Base-by-base conservation (phyloP, 2,797 vertebrate genomes). In the Clangula hyemalis region DNA sequence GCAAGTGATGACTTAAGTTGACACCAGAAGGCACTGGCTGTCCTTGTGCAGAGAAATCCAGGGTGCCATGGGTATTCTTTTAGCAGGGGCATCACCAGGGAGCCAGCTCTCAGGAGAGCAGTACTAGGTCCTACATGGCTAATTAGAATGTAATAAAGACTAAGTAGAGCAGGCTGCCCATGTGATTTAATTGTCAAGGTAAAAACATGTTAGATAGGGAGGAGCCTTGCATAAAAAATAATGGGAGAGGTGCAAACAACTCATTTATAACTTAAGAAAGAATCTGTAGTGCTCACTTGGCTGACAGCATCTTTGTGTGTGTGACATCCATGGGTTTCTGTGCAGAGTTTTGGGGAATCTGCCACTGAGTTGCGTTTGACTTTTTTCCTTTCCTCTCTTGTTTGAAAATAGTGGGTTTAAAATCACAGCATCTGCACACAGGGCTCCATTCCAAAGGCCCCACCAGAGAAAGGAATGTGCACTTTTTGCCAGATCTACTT, bases 201-300 rank as follows among this genome's bases (percentile, higher is more conserved):
- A 25, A 49, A 79, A 56, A 6, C 19, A 0, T 12, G 30, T 47
- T 68, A 57, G 75, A 32, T 32, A 32, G 72, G 61, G 77, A 84
- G 56, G 8, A 43, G 21, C n/a, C 53, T 89, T 74, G 6, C 17
- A 8, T 47, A 62, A 0, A 2, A 3, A 77, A 8, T 16, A 39
- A 68, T 6, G 25, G 2, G 30, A 79, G 77, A 74, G 39, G 30
- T 32, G 51, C 7, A 83, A 43, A 36, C 25, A 38, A 81, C 60
- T 3, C 8, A 0, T 66, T 41, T 81, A 4, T 58, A 10, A 18
- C 6, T 5, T 20, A 18, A 62, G 41, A 32, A 61, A 22, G 76
- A 83, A 30, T 14, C n/a, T 0, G 0, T 53, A 0, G 1, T 8
- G 8, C 80, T 93, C 13, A 11, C 36, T 39, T 38, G 60, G 60